Base-by-base conservation (phyloP, 2,113 vertebrate genomes). In the Prionailurus bengalensis region DNA sequence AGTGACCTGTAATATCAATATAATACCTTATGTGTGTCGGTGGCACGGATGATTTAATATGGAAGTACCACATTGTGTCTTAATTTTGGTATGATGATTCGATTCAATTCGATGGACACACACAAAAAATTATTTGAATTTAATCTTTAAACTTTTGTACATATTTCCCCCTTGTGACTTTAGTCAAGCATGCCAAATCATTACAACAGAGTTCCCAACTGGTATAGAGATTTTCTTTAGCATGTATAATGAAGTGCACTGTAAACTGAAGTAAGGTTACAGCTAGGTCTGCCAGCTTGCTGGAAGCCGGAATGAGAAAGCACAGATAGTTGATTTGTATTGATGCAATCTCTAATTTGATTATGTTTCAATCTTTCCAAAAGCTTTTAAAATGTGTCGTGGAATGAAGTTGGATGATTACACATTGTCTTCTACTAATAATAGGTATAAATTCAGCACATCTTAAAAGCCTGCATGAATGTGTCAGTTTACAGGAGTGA, bases 121-220 rank as follows among this genome's bases (percentile, higher is more conserved):
- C 93, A 63, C 93, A 94, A 45, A 53, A 96, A 48, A 85, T 95
- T 23, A 93, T 89, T 86, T 94, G 23, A 97, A 97, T 85, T 76
- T 95, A 94, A 86, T 45, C 84, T 97, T 95, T 95, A 87, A 96
- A 80, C 1, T n/a, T 95, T 58, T 97, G 39, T 94, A 74, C 10
- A 87, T 86, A 74, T 13, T 90, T 89, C 48, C 88, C 73, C 66
- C 65, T 81, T 51, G 53, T 66, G 65, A 89, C 39, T 96, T 97
- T 92, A 96, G 39, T 86, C 93, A 98, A 61, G 91, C 61, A 71
- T 95, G 61, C n/a, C 71, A 84, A 97, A 93, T 94, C 53, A 91
- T 61, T 93, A 36, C 81, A 92, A 36, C 48, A 96, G 39, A 94
- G 51, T 48, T 89, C 68, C 81, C 93, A 39, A 94, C n/a, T 76